Conservation (phyloP, 2,797 vertebrate species). For the Melanotaenia nigrans region DNA sequence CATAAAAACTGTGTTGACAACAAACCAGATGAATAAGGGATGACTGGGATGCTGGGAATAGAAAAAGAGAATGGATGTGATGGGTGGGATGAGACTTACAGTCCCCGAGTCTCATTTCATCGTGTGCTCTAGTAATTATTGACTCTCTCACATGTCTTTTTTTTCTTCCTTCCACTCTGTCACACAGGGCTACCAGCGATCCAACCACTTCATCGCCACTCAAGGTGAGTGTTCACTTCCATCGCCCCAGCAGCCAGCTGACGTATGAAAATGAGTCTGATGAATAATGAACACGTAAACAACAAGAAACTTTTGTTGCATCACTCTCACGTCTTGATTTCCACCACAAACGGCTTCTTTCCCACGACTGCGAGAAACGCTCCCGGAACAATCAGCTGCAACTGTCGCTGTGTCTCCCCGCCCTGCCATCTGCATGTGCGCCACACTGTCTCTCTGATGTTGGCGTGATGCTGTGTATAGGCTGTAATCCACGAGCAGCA, state of each 20-base stretch:
- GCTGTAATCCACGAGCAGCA: slow-evolving; percentile 48
- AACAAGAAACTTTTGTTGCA: slow-evolving; percentile 44
- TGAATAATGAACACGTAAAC: slow-evolving; percentile 69
- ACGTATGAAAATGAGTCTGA: slow-evolving; percentile 34
- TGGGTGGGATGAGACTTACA: slow-evolving; percentile 44
- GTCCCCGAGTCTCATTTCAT: slow-evolving; percentile 40
- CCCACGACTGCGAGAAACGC: slow-evolving; percentile 17
- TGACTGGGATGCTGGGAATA: slow-evolving; percentile 42
- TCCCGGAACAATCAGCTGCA: slow-evolving; percentile 56
- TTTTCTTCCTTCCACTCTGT: slow-evolving; percentile 25
- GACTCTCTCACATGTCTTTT: slow-evolving; percentile 28
- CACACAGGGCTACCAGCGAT: slow-evolving; percentile 92
- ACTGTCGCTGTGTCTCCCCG: slow-evolving; percentile 52
- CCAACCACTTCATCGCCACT: slow-evolving; percentile 97
- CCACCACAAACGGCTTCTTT: slow-evolving; percentile 31
- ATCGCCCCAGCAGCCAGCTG: slow-evolving; percentile 8
- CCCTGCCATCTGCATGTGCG: slow-evolving; percentile 67
- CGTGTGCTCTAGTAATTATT: slow-evolving; percentile 49
- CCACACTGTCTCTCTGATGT: slow-evolving; percentile 60
- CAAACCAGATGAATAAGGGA: slow-evolving; percentile 58
- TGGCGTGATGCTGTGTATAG: slow-evolving; percentile 47
- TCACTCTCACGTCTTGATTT: slow-evolving; percentile 60
- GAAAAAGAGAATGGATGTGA: slow-evolving; percentile 43
- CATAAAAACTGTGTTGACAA: slow-evolving; percentile 33
- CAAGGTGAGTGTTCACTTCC: slow-evolving; percentile 86